A percentile compares a stretch with the other conserved stretches of the same genome.
These are phyloP conservation scores for Drosophila helvetica DNA, from an alignment of 2,888 invertebrate species.

Conservation along the genomic window DNA sequence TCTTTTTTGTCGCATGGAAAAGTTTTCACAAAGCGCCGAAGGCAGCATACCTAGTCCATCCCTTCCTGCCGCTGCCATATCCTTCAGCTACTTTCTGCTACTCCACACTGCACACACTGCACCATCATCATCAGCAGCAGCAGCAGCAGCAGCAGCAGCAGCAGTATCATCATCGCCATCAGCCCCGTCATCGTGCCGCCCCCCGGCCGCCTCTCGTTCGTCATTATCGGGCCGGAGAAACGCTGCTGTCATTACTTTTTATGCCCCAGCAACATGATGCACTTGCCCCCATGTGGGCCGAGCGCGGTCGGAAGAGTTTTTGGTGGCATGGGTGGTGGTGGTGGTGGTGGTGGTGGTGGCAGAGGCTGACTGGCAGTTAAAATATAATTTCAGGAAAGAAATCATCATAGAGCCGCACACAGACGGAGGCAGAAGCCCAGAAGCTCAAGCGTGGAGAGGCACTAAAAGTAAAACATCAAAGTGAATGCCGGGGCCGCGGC, in stretches of 20 bases:
- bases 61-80: neutral
- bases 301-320: neutral
- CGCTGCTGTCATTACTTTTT: conserved; percentile 78
- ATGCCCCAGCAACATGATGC: conserved; percentile 75
- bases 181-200: conserved; percentile 14
- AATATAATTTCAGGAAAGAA: conserved; percentile 71
- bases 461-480: conserved; percentile 71
- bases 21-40: conserved; percentile 9
- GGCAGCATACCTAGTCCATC: neutral
- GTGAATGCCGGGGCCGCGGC: conserved; percentile 52
- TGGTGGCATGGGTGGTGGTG: conserved; percentile 13
- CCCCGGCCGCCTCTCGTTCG: conserved; percentile 50
- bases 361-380: conserved; percentile 59
- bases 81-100: neutral
- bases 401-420: conserved; percentile 49
- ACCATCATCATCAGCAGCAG: neutral
- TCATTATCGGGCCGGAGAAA: conserved; percentile 75
- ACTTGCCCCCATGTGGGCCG: conserved; percentile 58
- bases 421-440: conserved; percentile 14
- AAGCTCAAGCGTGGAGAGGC: conserved; percentile 33
- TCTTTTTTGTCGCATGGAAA: neutral
- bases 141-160: conserved; percentile 4
- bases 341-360: conserved; percentile 4
- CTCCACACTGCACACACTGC: too few species aligned
- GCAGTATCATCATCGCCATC: conserved; percentile 31